Percentiles rank a stretch among this genome's conserved stretches.
Evolutionary conservation across 2,888 invertebrate genomes (phyloP).

Genomic region (Erynnis tages): DNA sequence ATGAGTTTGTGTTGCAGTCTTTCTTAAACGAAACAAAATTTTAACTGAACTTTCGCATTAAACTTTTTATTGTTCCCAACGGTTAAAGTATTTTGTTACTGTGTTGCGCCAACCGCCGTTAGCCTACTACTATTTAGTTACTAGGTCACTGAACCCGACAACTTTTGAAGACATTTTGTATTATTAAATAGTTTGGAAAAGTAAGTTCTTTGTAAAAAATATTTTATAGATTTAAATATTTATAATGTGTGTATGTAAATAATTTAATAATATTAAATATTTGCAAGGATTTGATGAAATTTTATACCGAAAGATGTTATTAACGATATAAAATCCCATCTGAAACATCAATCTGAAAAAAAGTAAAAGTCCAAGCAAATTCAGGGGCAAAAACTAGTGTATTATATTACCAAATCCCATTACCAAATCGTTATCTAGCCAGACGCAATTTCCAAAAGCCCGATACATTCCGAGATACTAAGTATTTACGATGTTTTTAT

Average conservation of each 20-base stretch:
- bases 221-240: too few relatives aligned
- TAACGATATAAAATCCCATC: too few relatives aligned
- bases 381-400: neutral
- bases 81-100: neutral
- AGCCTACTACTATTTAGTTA: neutral
- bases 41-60: conserved; percentile 1
- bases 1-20: neutral
- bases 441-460: conserved; percentile 9
- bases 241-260: too few relatives aligned
- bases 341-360: too few relatives aligned
- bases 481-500: conserved; percentile 25
- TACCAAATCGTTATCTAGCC: neutral
- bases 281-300: too few relatives aligned
- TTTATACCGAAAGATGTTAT: too few relatives aligned
- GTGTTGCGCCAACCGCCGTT: neutral
- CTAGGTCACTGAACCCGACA: too few relatives aligned
- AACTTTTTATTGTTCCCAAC: conserved; percentile 1
- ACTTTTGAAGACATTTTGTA: too few relatives aligned
- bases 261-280: too few relatives aligned
- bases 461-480: conserved; percentile 11
- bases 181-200: too few relatives aligned
- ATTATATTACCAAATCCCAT: neutral
- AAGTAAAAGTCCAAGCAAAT: too few relatives aligned
- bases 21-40: neutral
- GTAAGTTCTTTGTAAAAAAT: too few relatives aligned